Evolutionary conservation across 2,888 invertebrate species (phyloP), one percentile per base, ranked within the genome.

Genomic region (Drosophila siamana): DNA sequence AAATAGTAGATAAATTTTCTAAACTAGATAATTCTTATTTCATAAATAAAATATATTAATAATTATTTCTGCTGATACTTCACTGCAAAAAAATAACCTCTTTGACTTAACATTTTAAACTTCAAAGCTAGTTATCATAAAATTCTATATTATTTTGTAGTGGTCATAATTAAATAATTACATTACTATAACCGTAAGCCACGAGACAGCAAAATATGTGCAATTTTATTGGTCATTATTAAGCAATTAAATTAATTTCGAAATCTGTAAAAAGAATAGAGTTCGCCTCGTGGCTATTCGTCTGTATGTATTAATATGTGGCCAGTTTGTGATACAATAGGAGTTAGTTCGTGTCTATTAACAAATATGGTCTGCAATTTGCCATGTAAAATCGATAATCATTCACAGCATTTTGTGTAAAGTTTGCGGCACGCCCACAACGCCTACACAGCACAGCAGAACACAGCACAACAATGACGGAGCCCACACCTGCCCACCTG

Each of bases 381-480:
- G 87, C 48, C 87, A 83, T 88, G 78, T 83, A 88, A 83, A 83
- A 83, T 83, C 83, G 83, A 88, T 83, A 88, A 83, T 83, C 88
- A 86, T 88, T 83, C 74, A 84, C 83, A 83, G 74, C 78, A 84
- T 77, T 88, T 80, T 76, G 80, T 82, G 80, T 73, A 56, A 69
- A 61, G 28, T 67, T 66, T 69, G 61, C 19, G 64, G 33, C 67
- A 68, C 79, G 77, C 79, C 80, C 76, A 63, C 54, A n/a, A 36
- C 36, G 51, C 62, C 50, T 40, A 30, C 56, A 48, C 56, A 48
- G 6, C 38, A 33, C 36, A 28, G n/a, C 4, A 16, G 30, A 33
- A 54, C 36, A 15, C 48, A 36, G 22, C 30, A 38, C 60, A 19
- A n/a, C 43, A 41, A 13, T 16, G 30, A 26, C 13, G 19, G 59